Conservation (phyloP, 2,797 vertebrate genomes). For the Acanthis flammea region DNA sequence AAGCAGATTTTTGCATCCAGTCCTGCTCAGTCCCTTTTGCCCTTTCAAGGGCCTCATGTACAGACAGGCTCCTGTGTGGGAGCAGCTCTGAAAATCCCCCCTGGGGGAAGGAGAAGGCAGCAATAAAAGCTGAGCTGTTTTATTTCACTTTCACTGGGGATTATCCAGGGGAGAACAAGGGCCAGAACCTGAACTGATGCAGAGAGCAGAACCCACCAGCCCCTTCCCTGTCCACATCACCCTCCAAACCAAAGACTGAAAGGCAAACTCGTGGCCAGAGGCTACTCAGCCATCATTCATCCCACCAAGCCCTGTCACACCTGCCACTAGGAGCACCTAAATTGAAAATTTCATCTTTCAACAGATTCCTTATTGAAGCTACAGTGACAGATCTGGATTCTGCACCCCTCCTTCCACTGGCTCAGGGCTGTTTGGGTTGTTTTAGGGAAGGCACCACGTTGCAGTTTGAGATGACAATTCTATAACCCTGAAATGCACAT, state of each 20-base stretch:
- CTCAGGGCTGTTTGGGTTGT: background rate
- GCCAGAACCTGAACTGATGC: too few relatives aligned
- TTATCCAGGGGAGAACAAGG: background rate
- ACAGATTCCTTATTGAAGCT: background rate
- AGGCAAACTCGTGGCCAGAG: background rate
- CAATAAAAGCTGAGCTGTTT: accelerated
- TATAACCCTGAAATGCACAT: background rate
- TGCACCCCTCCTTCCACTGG: background rate
- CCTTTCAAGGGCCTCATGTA: background rate
- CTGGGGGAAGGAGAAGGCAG: accelerated
- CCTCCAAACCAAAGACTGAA: accelerated
- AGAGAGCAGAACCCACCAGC: background rate
- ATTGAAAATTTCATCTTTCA: background rate
- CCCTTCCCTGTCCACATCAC: background rate
- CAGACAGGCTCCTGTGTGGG: accelerated
- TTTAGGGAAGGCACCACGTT: accelerated
- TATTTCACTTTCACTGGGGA: accelerated
- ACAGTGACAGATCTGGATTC: background rate
- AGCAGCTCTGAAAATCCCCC: background rate
- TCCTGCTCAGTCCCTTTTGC: background rate
- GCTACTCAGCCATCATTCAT: background rate
- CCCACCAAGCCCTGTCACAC: background rate
- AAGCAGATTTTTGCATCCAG: background rate
- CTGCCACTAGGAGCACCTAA: background rate
- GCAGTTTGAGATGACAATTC: background rate